Conservation (phyloP, 35 echinoderm and acorn worm species). For the Apostichopus japonicus region DNA sequence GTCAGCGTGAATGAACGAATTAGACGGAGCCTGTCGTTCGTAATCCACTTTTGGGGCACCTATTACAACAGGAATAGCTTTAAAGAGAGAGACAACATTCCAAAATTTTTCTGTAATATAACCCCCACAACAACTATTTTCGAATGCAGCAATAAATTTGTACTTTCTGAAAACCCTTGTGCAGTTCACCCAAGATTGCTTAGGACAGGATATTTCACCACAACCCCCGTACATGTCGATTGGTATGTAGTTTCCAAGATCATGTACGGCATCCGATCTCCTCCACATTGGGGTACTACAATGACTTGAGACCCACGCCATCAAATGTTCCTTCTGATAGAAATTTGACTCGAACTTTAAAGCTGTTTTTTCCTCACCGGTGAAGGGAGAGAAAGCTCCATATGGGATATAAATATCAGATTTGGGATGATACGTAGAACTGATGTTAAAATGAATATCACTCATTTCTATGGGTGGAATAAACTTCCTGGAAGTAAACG, state of each 20-base stretch:
- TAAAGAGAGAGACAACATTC: background rate
- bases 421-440: slow-evolving; percentile 3
- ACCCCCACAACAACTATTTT: slow-evolving; percentile 66
- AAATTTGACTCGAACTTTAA: background rate
- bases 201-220: slow-evolving; percentile 41
- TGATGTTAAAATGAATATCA: slow-evolving; percentile 16
- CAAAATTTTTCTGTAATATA: slow-evolving; percentile 86
- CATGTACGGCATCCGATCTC: slow-evolving; percentile 1
- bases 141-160: slow-evolving; percentile 59
- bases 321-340: background rate
- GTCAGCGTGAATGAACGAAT: slow-evolving; percentile 58
- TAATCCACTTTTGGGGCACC: slow-evolving; percentile 53
- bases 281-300: slow-evolving; percentile 4
- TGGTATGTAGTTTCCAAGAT: slow-evolving; percentile 18
- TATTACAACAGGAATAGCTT: slow-evolving; percentile 49
- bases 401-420: slow-evolving; percentile 29
- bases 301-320: slow-evolving; percentile 45
- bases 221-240: slow-evolving; percentile 30
- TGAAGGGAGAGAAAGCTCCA: background rate
- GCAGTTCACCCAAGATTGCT: background rate
- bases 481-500: background rate
- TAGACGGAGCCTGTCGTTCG: slow-evolving; percentile 24
- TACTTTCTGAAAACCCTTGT: slow-evolving; percentile 2
- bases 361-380: background rate
- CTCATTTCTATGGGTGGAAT: background rate